Evolutionary conservation across 1,140 invertebrate genomes (phyloP).

Genomic region (Drosophila subpulchrella): DNA sequence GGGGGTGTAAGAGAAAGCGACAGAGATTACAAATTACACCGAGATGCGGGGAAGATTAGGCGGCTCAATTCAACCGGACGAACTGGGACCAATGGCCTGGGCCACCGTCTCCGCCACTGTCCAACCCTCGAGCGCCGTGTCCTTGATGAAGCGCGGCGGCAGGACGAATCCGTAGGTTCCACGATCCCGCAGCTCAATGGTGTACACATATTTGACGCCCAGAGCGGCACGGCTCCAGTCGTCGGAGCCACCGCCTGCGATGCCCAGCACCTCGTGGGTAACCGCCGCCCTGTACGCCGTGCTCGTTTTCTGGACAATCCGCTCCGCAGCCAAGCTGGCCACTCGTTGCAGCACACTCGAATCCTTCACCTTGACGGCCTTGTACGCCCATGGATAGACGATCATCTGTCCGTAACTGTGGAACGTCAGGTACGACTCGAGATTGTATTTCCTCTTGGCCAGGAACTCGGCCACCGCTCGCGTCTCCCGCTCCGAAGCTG

Average conservation of each 20-base stretch:
- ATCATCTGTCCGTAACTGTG: slow-evolving; percentile 90
- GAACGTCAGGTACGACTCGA: slow-evolving; percentile 88
- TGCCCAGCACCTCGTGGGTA: slow-evolving; percentile 87
- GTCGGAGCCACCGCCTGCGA: slow-evolving; percentile 92
- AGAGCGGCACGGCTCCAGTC: slow-evolving; percentile 94
- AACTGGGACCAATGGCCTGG: slow-evolving; percentile 70
- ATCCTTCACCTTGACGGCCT: slow-evolving; percentile 85
- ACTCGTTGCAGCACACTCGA: slow-evolving; percentile 89
- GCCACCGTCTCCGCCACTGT: slow-evolving; percentile 92
- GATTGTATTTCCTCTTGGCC: slow-evolving; percentile 80
- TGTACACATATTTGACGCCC: slow-evolving; percentile 94
- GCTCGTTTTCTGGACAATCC: slow-evolving; percentile 70
- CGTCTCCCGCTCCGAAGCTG: slow-evolving; percentile 89
- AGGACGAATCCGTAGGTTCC: slow-evolving; percentile 95
- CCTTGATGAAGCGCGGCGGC: slow-evolving; percentile 91
- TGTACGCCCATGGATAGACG: slow-evolving; percentile 89
- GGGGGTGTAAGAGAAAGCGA: not conserved
- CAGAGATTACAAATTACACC: not conserved
- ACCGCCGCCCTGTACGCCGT: slow-evolving; percentile 58
- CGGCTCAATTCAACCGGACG: slow-evolving; percentile 12
- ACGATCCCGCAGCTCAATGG: slow-evolving; percentile 94
- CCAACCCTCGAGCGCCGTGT: slow-evolving; percentile 92
- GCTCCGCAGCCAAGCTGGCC: slow-evolving; percentile 87
- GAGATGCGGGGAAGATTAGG: not conserved
- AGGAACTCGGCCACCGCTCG: slow-evolving; percentile 85